Evolutionary conservation across 2,888 invertebrate genomes (phyloP), one percentile per base, ranked within the genome.

Genomic region (Sarcophaga carnaria): DNA sequence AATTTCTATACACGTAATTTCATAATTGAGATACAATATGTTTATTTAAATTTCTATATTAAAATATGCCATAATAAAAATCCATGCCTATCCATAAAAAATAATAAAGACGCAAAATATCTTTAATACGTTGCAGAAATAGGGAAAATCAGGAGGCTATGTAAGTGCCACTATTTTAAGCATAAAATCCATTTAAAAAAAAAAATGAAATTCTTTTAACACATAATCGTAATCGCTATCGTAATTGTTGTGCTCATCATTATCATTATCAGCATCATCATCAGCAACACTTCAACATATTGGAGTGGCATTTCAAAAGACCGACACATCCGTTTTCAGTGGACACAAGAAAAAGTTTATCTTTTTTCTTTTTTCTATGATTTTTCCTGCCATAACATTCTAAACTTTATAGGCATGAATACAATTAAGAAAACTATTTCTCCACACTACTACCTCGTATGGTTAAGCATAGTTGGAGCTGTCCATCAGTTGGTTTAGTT

Each of bases 301-400:
- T 85, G 75, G 70, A 88, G 80, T 85, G 85, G 77, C 86, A 88
- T 86, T 83, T 78, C 67, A 80, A 85, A 86, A 86, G 80, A 79
- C 88, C 86, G 88, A 83, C 88, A 85, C 71, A 86, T 88, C 88
- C 86, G 88, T 86, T 86, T 86, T 85, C 17, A 54, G 54, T 54
- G 54, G 83, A 86, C 88, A 88, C 86, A 88, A 81, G 80, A 69
- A 87, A 82, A 74, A 67, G 64, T 81, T 81, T 78, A 62, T 59
- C 47, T 66, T 6, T 6, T 27, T 22, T 22, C n/a, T 54, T 64
- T 49, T 54, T 59, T 72, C 10, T 37, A 37, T n/a, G 22, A 37
- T 69, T 72, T 54, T 79, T 47, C 64, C 59, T 78, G 75, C 20
- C 25, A 67, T 66, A 70, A 59, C 22, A 66, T 77, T 85, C 64